phyloP scores from a whole-genome alignment of 2,113 vertebrate species.

The Sinocyclocheilus anophthalmus region DNA sequence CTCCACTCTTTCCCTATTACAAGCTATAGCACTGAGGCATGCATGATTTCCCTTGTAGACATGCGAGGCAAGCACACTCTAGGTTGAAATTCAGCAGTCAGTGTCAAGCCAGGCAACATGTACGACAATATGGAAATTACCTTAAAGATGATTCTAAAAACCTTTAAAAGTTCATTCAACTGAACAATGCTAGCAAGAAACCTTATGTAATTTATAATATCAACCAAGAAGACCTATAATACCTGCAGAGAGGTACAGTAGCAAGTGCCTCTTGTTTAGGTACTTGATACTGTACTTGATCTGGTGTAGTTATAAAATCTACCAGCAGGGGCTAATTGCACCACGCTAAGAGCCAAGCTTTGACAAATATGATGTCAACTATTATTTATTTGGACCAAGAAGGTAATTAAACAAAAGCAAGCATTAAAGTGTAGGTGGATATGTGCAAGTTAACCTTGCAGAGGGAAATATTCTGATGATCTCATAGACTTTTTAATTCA shows the following conservation, averaged over 20 bases:
- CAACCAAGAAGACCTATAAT: neutral
- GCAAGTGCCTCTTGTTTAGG: neutral
- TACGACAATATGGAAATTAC: conserved; percentile 9
- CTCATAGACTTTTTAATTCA: neutral
- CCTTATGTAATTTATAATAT: neutral
- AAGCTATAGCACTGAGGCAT: conserved; percentile 29
- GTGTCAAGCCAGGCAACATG: neutral
- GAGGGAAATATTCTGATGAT: neutral
- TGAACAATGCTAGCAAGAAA: neutral
- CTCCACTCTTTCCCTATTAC: neutral
- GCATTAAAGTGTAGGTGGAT: neutral
- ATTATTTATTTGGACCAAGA: neutral
- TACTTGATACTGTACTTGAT: too few species aligned
- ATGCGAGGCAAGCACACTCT: neutral
- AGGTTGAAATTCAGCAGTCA: conserved; percentile 23
- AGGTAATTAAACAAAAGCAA: neutral
- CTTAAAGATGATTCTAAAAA: neutral
- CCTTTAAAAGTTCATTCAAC: neutral
- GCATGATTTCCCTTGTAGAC: conserved; percentile 7
- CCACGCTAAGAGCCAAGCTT: neutral
- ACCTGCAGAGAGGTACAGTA: neutral
- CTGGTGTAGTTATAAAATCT: neutral
- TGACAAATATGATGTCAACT: neutral
- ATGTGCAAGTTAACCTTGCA: neutral
- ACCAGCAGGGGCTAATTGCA: neutral